Evolutionary conservation across 2,888 invertebrate species (phyloP).

Genomic region (Endomychus coccineus): DNA sequence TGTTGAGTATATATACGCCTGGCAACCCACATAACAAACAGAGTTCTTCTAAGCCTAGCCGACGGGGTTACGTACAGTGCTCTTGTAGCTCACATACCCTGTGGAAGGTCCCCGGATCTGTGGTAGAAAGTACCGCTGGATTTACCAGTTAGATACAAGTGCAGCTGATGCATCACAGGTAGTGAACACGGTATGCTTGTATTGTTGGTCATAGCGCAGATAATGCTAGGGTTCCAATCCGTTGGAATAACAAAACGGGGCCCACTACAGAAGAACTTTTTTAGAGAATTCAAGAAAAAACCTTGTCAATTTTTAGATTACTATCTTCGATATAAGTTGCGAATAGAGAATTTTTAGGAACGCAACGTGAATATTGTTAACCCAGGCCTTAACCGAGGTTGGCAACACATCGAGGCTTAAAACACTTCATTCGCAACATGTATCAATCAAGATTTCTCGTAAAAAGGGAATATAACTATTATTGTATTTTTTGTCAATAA

Average conservation of each 20-base stretch:
- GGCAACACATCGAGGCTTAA: too few species aligned
- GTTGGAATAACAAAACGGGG: conserved; percentile 38
- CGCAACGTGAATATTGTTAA: too few species aligned
- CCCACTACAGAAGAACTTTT: conserved; percentile 36
- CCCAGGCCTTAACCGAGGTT: too few species aligned
- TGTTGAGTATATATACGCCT: conserved; percentile 2
- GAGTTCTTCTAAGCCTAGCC: conserved; percentile 39
- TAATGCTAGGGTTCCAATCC: conserved; percentile 28
- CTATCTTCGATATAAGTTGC: too few species aligned
- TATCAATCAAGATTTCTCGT: too few species aligned
- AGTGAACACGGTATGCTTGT: conserved; percentile 29
- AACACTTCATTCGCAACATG: too few species aligned
- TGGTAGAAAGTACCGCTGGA: conserved; percentile 47
- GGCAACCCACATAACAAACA: not conserved
- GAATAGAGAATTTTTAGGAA: too few species aligned
- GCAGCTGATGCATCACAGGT: conserved; percentile 33
- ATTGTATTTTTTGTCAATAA: too few species aligned
- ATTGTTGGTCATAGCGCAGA: conserved; percentile 39
- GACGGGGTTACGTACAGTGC: conserved; percentile 43
- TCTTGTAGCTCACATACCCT: conserved; percentile 39
- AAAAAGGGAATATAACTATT: too few species aligned
- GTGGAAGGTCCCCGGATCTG: conserved; percentile 50
- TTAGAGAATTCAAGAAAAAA: too few species aligned
- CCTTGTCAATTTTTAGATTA: too few species aligned
- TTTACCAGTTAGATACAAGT: conserved; percentile 38